Conservation (phyloP, 2,888 invertebrate species). For the Zonitis immaculata region DNA sequence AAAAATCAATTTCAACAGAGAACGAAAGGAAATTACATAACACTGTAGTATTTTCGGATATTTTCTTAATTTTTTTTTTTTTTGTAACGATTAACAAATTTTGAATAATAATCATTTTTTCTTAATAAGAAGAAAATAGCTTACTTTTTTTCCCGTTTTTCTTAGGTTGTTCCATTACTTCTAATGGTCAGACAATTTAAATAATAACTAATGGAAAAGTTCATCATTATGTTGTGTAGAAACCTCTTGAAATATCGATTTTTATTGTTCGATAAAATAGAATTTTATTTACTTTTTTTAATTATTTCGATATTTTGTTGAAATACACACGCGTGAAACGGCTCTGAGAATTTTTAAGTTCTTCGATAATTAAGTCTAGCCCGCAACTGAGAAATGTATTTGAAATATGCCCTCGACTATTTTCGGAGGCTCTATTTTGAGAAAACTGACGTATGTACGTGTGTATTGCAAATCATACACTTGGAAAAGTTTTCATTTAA, state of each 20-base stretch:
- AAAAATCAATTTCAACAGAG: no score
- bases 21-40: no score
- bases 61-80: no score
- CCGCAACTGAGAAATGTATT: constrained; percentile 34
- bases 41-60: no score
- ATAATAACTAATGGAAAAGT: background rate
- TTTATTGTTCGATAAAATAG: no score
- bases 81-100: no score
- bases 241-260: no score
- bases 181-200: constrained; percentile 6
- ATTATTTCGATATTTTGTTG: no score
- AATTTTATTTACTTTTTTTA: no score
- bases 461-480: constrained; percentile 35
- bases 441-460: constrained; percentile 39
- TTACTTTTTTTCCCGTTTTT: constrained; percentile 24
- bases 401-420: constrained; percentile 27
- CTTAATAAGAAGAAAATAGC: constrained; percentile 6
- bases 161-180: constrained; percentile 21
- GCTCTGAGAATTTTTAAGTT: constrained; percentile 35
- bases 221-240: background rate
- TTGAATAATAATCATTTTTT: no score
- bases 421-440: constrained; percentile 39
- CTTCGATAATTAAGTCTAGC: constrained; percentile 36
- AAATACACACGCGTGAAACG: constrained; percentile 37
- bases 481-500: constrained; percentile 3